These are phyloP conservation scores for Podilymbus podiceps DNA, from an alignment of 2,113 vertebrate species.

Conservation along the genomic window DNA sequence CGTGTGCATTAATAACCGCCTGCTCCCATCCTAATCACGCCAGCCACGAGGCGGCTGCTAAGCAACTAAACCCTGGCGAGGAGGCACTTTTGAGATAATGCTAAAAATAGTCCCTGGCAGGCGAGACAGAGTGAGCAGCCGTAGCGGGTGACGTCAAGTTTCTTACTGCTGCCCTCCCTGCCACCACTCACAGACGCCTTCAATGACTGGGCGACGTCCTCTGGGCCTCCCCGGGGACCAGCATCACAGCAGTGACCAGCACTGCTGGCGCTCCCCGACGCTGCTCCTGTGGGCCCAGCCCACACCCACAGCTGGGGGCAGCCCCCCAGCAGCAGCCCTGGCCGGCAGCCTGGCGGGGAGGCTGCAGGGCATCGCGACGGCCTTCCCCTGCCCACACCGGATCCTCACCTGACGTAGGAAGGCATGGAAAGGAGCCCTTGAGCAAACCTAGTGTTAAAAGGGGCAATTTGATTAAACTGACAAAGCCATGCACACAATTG, in stretches of 20 bases:
- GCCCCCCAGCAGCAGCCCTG: not conserved
- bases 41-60: constrained; percentile 46
- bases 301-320: rapidly evolving
- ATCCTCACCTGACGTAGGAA: rapidly evolving
- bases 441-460: not conserved
- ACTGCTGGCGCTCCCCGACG: rapidly evolving
- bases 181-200: rapidly evolving
- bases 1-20: not conserved
- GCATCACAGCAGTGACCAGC: rapidly evolving
- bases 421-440: not conserved
- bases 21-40: not conserved
- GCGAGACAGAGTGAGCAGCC: not conserved
- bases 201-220: rapidly evolving
- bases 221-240: rapidly evolving
- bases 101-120: constrained; percentile 62
- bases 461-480: not conserved
- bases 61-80: constrained; percentile 33
- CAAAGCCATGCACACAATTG: rapidly evolving
- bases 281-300: not conserved
- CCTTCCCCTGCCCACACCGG: rapidly evolving
- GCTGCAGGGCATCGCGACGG: not conserved
- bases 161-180: not conserved
- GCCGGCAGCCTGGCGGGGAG: not conserved
- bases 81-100: constrained; percentile 11
- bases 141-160: not conserved